These are phyloP conservation scores for Ricordea florida DNA, from an alignment of 92 coral and sea anemone species.

Conservation along the genomic window DNA sequence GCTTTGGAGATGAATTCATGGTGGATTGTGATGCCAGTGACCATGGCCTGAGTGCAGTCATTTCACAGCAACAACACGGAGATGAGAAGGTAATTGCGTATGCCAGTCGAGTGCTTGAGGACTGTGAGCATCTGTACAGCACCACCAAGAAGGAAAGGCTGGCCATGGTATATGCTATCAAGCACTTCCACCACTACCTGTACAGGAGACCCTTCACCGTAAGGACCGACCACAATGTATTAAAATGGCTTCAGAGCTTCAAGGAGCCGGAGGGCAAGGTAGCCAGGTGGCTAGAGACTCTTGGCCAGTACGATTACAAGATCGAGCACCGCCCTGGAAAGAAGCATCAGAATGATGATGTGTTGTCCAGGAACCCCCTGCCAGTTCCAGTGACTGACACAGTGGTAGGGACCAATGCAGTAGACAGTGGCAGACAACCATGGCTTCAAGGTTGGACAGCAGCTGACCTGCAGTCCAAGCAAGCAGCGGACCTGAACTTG, in stretches of 20 bases:
- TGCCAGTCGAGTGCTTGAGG: constrained; percentile 12
- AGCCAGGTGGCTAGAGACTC: constrained; percentile 16
- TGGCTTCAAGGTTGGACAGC: constrained; percentile 10
- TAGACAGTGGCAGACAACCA: background rate
- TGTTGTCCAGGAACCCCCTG: constrained; percentile 4
- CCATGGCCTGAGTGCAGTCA: constrained; percentile 23
- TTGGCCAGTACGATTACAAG: constrained; percentile 4
- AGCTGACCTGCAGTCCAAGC: constrained; percentile 4
- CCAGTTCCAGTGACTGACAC: background rate
- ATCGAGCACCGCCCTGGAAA: constrained; percentile 29
- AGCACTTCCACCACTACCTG: constrained; percentile 37
- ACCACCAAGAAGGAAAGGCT: constrained; percentile 55
- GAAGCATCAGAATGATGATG: constrained; percentile 50
- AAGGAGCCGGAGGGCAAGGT: constrained; percentile 22
- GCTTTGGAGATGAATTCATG: background rate
- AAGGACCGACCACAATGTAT: constrained; percentile 11
- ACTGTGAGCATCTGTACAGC: constrained; percentile 2
- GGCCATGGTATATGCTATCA: constrained; percentile 24
- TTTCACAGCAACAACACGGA: constrained; percentile 22
- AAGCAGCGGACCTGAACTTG: constrained; percentile 26
- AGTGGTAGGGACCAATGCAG: background rate
- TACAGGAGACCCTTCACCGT: constrained; percentile 35
- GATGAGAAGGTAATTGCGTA: constrained; percentile 28
- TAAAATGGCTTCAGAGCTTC: constrained; percentile 30
- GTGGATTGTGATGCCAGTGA: constrained; percentile 38